These are phyloP conservation scores for Cuniculus paca DNA, from an alignment of 2,797 vertebrate species.

Conservation along the genomic window DNA sequence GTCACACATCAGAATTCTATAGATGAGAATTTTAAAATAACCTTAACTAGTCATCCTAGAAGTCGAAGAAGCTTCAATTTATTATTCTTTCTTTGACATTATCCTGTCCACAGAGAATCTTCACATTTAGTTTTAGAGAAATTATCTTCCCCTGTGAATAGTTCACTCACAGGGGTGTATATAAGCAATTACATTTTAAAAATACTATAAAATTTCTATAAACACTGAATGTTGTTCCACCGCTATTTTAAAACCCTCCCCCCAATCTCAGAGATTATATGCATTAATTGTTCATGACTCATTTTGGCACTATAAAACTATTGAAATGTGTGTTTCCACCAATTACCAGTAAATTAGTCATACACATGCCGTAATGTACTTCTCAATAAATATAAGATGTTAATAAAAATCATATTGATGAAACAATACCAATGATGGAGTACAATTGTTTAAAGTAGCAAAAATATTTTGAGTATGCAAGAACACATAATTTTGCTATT, in stretches of 20 bases:
- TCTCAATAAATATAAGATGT: slow-evolving; percentile 26
- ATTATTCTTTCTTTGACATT: not conserved
- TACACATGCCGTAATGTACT: not conserved
- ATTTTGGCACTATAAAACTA: slow-evolving; percentile 50
- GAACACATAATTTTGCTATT: slow-evolving; percentile 68
- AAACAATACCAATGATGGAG: not conserved
- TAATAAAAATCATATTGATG: slow-evolving; percentile 61
- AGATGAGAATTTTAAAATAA: not conserved
- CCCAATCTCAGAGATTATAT: not conserved
- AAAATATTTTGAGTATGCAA: slow-evolving; percentile 72
- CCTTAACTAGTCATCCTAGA: not conserved
- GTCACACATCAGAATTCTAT: not conserved
- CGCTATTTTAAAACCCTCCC: not conserved
- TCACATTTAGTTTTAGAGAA: not conserved
- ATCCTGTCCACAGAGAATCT: not conserved
- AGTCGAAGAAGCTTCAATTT: not conserved
- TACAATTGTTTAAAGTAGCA: slow-evolving; percentile 72
- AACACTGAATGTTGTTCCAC: not conserved
- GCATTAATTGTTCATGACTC: slow-evolving; percentile 33
- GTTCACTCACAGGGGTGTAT: not conserved
- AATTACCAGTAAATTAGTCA: slow-evolving; percentile 25
- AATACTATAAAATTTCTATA: not conserved
- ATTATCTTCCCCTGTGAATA: not conserved
- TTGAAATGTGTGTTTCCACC: slow-evolving; percentile 31
- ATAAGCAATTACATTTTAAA: slow-evolving; percentile 19